Evolutionary conservation across 2,888 invertebrate genomes (phyloP), one percentile per base, ranked within the genome.

Genomic region (Habrosyne pyritoides): DNA sequence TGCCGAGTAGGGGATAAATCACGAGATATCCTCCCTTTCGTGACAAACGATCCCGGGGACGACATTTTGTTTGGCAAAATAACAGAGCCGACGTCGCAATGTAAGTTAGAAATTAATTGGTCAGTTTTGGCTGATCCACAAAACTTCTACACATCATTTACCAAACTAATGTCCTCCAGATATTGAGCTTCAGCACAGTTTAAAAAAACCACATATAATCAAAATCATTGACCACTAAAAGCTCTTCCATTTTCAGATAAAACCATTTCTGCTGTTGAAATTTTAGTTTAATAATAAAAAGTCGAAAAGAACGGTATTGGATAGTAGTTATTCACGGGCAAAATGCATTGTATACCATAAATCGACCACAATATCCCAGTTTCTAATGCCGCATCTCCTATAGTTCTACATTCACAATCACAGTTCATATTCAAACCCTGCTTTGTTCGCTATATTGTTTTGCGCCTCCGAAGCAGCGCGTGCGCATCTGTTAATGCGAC

Each of bases 1-100:
- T 83, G 73, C 62, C 71, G 61, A 66, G 65, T 67, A 55, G 63
- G 55, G 75, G 73, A 86, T 88, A 87, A 84, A 84, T 83, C 77
- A 81, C 68, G 61, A 67, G 77, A 75, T 82, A 85, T 81, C 76
- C 67, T 63, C 54, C 61, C 65, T 65, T 42, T 63, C 63, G 59
- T 75, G 75, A 77, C 70, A 73, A 77, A 70, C 60, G 58, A 52
- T 54, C 18, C 18, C 8, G 18, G 42, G 18, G n/a, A 42, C 42
- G 18, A 42, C 14, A 18, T 18, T 42, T 18, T 8, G 18, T 18
- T 36, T 42, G 42, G 14, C 42, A 42, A 18, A 42, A 42, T 42
- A 8, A n/a, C 42, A 18, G 8, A 7, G 7, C 26, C 46, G 12
- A n/a, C 24, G 49, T 49, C n/a, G 33, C 5, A 1, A 33, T n/a